These are phyloP conservation scores for Solea senegalensis DNA, from an alignment of 2,113 vertebrate genomes.

Conservation along the genomic window DNA sequence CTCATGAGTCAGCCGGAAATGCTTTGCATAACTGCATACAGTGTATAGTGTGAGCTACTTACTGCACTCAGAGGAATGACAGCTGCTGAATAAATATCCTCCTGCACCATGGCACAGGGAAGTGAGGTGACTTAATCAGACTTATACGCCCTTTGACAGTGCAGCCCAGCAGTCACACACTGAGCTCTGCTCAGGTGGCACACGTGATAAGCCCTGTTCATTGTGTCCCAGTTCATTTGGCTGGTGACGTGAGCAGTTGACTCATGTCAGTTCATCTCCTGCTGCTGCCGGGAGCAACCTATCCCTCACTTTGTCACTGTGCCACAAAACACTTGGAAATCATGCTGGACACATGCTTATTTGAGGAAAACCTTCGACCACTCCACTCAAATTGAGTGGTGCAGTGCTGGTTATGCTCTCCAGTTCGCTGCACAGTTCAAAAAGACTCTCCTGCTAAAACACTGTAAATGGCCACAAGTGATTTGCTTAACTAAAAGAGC, in stretches of 20 bases:
- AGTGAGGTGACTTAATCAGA: conserved; percentile 52
- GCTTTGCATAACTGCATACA: conserved; percentile 34
- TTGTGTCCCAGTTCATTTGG: conserved; percentile 23
- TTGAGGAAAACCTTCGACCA: conserved; percentile 12
- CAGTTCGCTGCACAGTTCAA: conserved; percentile 1
- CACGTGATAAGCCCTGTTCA: conserved; percentile 32
- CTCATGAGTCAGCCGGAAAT: conserved; percentile 37
- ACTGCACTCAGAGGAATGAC: conserved; percentile 40
- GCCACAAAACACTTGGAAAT: conserved; percentile 2
- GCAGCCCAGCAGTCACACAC: conserved; percentile 27
- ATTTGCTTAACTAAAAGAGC: conserved; percentile 34
- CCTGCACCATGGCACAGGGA: not conserved
- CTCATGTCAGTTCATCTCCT: conserved; percentile 5
- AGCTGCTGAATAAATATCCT: conserved; percentile 45
- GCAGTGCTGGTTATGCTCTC: conserved; percentile 5
- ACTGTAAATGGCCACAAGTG: conserved; percentile 25
- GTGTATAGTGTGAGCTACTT: conserved; percentile 36
- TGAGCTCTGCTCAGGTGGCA: conserved; percentile 49
- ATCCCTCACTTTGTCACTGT: conserved; percentile 31
- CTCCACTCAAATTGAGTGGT: not conserved
- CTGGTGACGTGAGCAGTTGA: conserved; percentile 20
- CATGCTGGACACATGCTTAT: conserved; percentile 7
- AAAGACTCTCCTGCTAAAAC: conserved; percentile 7
- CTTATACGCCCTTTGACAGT: conserved; percentile 21
- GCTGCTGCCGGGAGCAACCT: conserved; percentile 17